Evolutionary conservation across 2,888 invertebrate species (phyloP), one percentile per base, ranked within the genome.

Genomic region (Hirtodrosophila confusa): DNA sequence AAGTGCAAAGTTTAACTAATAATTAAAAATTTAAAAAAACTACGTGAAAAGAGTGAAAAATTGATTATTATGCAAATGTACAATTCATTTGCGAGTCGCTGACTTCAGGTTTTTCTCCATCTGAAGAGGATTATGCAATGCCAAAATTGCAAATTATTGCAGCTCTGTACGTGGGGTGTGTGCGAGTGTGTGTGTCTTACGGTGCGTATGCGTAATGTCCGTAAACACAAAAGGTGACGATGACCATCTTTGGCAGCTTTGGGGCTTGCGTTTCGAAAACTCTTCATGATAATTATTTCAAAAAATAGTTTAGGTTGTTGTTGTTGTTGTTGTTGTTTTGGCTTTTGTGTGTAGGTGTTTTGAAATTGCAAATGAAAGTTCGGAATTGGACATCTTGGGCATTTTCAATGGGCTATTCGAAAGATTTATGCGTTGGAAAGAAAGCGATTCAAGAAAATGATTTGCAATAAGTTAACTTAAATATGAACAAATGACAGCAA

Each of bases 31-130:
- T 17, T 11, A 40, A n/a, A 7, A 33, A 41, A 50, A 51, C 39
- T 6, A 58, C 37, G 31, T 9, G 17, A 24, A 48, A 41, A 39
- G 57, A 69, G 63, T 56, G 41, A 69, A 75, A 85, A 75, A 72
- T 88, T 86, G 68, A 43, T 63, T 70, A 88, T 84, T 84, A 84
- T 84, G 84, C 80, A 84, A 84, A 84, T 80, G 50, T 51, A 68
- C 69, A 73, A 86, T 73, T 86, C 78, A 75, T 85, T 68, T 61
- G 41, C 33, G 65, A 10, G 31, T 40, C 9, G 27, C 37, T 29
- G 50, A 39, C 50, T 50, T 44, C 69, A 61, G 78, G 78, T 74
- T 74, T 73, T 73, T 54, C 65, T 39, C 53, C 88, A 87, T 78
- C 71, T 78, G 66, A 69, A 66, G 57, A 27, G 57, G 83, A 78